Evolutionary conservation across 2,797 vertebrate species (phyloP).

Genomic region (Tragelaphus oryx): DNA sequence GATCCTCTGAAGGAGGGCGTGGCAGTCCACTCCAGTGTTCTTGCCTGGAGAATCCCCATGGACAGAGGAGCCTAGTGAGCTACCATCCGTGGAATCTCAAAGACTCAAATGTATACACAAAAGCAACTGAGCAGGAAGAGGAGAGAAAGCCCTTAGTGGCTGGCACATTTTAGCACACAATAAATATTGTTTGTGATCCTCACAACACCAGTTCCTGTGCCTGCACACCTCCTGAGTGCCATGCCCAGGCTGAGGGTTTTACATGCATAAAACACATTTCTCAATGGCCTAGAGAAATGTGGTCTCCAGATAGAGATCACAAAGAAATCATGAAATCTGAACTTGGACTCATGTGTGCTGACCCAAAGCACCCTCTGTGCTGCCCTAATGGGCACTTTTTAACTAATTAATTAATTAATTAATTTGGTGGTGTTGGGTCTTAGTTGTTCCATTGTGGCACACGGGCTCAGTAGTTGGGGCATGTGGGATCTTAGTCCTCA

Average conservation of each 20-base stretch:
- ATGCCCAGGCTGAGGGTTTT: not conserved
- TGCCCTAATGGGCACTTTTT: not conserved
- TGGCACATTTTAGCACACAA: not conserved
- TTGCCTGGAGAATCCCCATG: not conserved
- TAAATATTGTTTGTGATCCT: not conserved
- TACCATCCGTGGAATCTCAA: rapidly evolving
- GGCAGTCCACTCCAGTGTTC: not conserved
- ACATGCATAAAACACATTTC: not conserved
- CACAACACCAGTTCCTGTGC: not conserved
- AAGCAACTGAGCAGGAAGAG: not conserved
- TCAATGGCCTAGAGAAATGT: not conserved
- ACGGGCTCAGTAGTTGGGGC: not conserved
- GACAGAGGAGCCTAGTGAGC: not conserved
- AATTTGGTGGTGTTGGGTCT: not conserved
- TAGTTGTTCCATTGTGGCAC: not conserved
- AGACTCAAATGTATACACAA: not conserved
- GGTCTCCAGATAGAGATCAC: not conserved
- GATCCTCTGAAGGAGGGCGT: not conserved
- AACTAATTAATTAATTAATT: not conserved
- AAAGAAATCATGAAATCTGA: not conserved
- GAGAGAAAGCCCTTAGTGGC: not conserved
- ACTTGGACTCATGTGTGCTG: not conserved
- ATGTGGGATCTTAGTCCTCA: not conserved
- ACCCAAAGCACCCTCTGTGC: not conserved
- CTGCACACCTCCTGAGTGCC: not conserved